Base-by-base conservation (phyloP, 2,797 vertebrate genomes). In the Tolypeutes matacus region DNA sequence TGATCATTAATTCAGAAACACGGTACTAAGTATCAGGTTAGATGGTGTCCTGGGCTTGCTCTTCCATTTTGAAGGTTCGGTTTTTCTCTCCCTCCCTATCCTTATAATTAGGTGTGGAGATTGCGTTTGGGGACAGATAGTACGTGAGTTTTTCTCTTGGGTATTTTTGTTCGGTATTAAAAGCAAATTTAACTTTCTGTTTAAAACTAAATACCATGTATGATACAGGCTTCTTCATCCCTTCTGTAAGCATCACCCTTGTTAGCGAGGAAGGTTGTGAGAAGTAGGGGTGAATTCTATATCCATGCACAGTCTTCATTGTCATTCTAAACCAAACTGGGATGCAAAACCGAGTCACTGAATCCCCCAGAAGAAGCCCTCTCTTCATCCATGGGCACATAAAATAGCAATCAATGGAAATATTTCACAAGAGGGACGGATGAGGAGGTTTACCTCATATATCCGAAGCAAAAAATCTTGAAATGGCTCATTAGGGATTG, bases 1-100 rank as follows among this genome's bases (percentile, higher is more conserved):
- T 78, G 36, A 78, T 93, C n/a, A 58, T 77, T 51, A 73, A 34
- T 34, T 75, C 25, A 92, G 53, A 93, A 80, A 49, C 67, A 13
- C 15, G 39, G n/a, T 82, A 84, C 10, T 90, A 53, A 60, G 4
- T 49, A 80, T 29, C 51, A 18, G n/a, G 21, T 75, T 94, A 60
- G 25, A 46, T 77, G 12, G 6, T 58, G 0, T 88, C 23, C 75
- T 75, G 2, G 7, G 23, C 20, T 89, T 31, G 82, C 20, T 42
- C 65, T 69, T 78, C 13, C 25, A 72, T 86, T 25, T 56, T n/a
- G 42, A 56, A 67, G 69, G 62, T 64, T 91, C 72, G 23, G 9
- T 25, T 69, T 72, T 83, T 72, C 34, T n/a, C 14, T 76, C 13
- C 49, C 9, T 53, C 69, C 7, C 39, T 91, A 17, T 29, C 18